Conservation (phyloP, 2,888 invertebrate genomes). For the Lochmaea capreae region DNA sequence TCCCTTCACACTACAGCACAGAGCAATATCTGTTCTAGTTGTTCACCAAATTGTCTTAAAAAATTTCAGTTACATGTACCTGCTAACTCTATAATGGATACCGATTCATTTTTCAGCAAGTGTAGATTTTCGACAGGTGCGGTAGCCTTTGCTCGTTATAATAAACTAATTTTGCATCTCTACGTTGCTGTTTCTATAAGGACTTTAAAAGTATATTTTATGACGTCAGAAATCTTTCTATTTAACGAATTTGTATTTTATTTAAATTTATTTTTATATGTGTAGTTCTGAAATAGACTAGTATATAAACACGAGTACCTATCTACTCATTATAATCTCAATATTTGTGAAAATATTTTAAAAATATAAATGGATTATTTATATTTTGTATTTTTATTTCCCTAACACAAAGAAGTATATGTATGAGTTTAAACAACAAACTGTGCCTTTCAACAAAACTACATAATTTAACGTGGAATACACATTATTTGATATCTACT, state of each 20-base stretch:
- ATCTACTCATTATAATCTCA: background rate
- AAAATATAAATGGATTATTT: constrained; percentile 4
- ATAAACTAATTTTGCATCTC: background rate
- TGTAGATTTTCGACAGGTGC: too few relatives aligned
- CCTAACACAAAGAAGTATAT: too few relatives aligned
- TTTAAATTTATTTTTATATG: constrained; percentile 2
- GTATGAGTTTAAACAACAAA: too few relatives aligned
- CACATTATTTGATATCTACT: too few relatives aligned
- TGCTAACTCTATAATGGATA: too few relatives aligned
- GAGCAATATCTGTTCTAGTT: too few relatives aligned
- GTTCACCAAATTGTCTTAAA: too few relatives aligned
- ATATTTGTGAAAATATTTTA: background rate
- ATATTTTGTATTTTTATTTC: background rate
- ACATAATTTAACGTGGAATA: too few relatives aligned
- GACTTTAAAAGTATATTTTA: background rate
- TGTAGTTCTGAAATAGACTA: background rate
- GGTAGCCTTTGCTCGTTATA: background rate
- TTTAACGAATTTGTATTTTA: background rate
- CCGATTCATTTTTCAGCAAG: too few relatives aligned
- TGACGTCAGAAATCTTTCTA: background rate
- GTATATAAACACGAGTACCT: background rate
- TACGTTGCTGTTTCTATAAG: background rate
- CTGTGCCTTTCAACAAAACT: too few relatives aligned
- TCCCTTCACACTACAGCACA: too few relatives aligned
- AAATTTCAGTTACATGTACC: too few relatives aligned